Percentiles rank a stretch among this genome's conserved stretches.
These are phyloP conservation scores for Cryptus viduatorius DNA, from an alignment of 2,888 invertebrate species.

Conservation along the genomic window DNA sequence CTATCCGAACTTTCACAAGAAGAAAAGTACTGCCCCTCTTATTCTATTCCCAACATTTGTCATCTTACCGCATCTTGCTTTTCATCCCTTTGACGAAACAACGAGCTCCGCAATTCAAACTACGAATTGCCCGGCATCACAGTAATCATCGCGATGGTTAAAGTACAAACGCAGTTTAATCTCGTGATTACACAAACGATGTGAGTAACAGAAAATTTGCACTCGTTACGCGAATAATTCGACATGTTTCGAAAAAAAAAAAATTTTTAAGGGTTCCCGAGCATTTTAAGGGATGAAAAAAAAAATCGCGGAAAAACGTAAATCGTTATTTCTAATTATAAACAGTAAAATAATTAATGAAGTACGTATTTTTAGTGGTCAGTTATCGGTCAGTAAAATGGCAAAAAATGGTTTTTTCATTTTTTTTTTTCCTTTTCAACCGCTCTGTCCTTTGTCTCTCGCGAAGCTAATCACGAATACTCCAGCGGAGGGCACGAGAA, in stretches of 20 bases:
- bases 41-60: conserved; percentile 1
- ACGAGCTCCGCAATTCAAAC: background rate
- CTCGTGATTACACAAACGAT: background rate
- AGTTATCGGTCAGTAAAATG: background rate
- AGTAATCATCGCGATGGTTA: background rate
- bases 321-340: too few species aligned
- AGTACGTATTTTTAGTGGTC: too few species aligned
- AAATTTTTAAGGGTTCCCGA: background rate
- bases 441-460: background rate
- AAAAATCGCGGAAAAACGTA: background rate
- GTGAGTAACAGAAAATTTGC: background rate
- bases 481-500: conserved; percentile 33
- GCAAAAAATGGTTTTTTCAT: conserved; percentile 2
- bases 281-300: background rate
- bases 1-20: conserved; percentile 26
- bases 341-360: too few species aligned
- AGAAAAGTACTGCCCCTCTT: conserved; percentile 44
- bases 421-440: background rate
- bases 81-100: background rate
- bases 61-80: background rate
- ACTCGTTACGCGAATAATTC: background rate
- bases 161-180: background rate
- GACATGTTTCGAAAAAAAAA: background rate
- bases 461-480: conserved; percentile 54
- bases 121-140: background rate